Evolutionary conservation across 2,888 invertebrate species (phyloP).

Genomic region (Lomographa bimaculata): DNA sequence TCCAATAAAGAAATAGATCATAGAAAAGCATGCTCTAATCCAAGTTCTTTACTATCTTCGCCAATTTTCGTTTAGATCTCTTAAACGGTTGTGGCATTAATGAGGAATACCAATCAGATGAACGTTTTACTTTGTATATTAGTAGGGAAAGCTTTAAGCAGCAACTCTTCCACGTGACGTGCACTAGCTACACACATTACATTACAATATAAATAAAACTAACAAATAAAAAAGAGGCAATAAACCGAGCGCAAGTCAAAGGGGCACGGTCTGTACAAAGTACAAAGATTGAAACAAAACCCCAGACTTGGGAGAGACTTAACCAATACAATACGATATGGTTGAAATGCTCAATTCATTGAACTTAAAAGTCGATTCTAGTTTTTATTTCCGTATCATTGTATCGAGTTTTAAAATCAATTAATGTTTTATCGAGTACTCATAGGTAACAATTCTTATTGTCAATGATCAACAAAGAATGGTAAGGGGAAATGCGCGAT

Average conservation of each 20-base stretch:
- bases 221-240: slow-evolving; percentile 10
- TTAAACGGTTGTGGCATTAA: too few relatives aligned
- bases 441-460: too few relatives aligned
- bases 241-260: slow-evolving; percentile 8
- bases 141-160: too few relatives aligned
- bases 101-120: too few relatives aligned
- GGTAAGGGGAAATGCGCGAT: neutral
- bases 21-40: too few relatives aligned
- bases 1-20: too few relatives aligned
- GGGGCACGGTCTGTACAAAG: slow-evolving; percentile 7
- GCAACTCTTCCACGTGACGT: slow-evolving; percentile 8
- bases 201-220: slow-evolving; percentile 15
- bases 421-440: slow-evolving; percentile 11
- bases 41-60: too few relatives aligned
- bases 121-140: too few relatives aligned
- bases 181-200: slow-evolving; percentile 3
- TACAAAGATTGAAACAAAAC: slow-evolving; percentile 14
- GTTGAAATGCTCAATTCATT: slow-evolving; percentile 24
- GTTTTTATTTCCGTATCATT: slow-evolving; percentile 33
- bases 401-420: slow-evolving; percentile 25
- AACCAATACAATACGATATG: slow-evolving; percentile 20
- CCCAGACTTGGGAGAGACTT: slow-evolving; percentile 4
- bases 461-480: neutral
- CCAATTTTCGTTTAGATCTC: too few relatives aligned
- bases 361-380: slow-evolving; percentile 30